Base-by-base conservation (phyloP, 2,113 vertebrate genomes). In the Myxocyprinus asiaticus region DNA sequence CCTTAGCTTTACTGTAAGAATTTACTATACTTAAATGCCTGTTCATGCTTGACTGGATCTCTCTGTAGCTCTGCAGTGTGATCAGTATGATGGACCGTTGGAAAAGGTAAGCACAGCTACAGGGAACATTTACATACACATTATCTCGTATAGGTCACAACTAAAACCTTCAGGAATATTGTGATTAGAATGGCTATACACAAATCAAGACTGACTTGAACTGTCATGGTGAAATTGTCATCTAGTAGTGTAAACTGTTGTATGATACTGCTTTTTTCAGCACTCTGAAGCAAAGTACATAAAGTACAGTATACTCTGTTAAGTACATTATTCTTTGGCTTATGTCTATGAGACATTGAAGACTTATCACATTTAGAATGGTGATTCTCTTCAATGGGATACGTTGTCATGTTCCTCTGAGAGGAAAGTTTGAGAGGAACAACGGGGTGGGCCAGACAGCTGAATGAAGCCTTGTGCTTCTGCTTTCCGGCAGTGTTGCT, bases 361-460 rank as follows among this genome's bases (percentile, higher is more conserved):
- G n/a, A 22, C 47, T 44, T 58, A 55, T 64, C 17, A 79, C 55
- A 45, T 70, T 53, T 56, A 69, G 63, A 11, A 66, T 70, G 66
- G 81, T 75, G 70, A 56, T 59, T 70, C 79, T 68, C 78, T 85
- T 87, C 83, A 80, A 80, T 86, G 76, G 59, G 77, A 47, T 33
- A 33, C 81, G 73, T 76, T 80, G 78, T 87, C 80, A 82, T 86
- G 89, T 90, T 86, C 80, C 87, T 82, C 62, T 51, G 51, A 76
- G 64, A 75, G 59, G 79, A 71, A 69, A 50, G 55, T 82, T 86
- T 76, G 50, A 77, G 76, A 73, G 71, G 58, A 80, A 78, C 50
- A 79, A 80, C 71, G 61, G 61, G 43, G 82, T 66, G 74, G 70
- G 77, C 59, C 71, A 33, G 17, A 9, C 8, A 67, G n/a, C 70